phyloP scores from a whole-genome alignment of 2,113 vertebrate species.

The Cynocephalus volans region DNA sequence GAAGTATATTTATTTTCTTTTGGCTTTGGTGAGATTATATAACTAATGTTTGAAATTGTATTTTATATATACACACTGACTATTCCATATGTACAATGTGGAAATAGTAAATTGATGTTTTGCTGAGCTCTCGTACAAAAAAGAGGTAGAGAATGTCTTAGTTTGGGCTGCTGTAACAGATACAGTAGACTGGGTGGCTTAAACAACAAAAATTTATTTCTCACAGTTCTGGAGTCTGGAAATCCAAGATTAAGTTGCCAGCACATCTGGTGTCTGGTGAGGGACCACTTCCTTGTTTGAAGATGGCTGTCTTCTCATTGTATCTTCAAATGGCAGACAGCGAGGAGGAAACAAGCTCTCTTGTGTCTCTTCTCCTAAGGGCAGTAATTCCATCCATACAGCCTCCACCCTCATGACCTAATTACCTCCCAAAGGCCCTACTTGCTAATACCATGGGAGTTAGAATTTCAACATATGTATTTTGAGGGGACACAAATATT shows the following conservation, averaged over 20 bases:
- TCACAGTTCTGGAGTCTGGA: too few species aligned
- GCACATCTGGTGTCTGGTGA: too few species aligned
- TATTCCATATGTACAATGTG: neutral
- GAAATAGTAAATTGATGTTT: conserved; percentile 40
- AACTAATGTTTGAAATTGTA: conserved; percentile 18
- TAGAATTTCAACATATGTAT: neutral
- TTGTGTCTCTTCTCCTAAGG: neutral
- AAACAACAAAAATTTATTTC: too few species aligned
- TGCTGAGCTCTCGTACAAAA: neutral
- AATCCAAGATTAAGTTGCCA: too few species aligned
- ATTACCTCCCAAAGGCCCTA: neutral
- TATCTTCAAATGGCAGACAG: too few species aligned
- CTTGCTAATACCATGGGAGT: neutral
- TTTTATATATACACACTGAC: neutral
- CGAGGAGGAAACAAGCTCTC: neutral
- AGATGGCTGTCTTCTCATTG: too few species aligned
- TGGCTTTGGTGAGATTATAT: conserved; percentile 26
- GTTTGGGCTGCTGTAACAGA: neutral
- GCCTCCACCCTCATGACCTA: neutral
- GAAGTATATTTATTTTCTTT: conserved; percentile 43
- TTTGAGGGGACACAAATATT: neutral
- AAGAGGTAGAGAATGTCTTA: neutral
- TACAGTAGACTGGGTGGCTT: too few species aligned
- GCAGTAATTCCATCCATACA: neutral
- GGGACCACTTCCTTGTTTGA: too few species aligned